Conservation (phyloP, 2,888 invertebrate species). For the Malacosoma neustria region DNA sequence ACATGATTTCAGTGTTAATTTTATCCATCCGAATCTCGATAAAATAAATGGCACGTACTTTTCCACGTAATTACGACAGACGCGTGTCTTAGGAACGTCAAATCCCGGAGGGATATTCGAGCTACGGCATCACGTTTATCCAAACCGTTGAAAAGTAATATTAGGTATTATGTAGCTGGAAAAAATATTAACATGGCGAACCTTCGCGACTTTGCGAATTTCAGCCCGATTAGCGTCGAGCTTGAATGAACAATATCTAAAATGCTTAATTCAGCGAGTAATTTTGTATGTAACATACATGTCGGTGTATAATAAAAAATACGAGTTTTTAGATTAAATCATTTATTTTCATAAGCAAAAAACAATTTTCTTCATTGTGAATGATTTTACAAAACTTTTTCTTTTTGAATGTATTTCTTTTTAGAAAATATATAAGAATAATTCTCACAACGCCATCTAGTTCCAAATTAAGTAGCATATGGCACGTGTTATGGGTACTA, state of each 20-base stretch:
- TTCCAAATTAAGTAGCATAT: too few relatives aligned
- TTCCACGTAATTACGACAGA: not conserved
- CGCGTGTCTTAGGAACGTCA: not conserved
- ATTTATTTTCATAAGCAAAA: too few relatives aligned
- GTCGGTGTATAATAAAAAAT: too few relatives aligned
- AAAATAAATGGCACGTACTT: not conserved
- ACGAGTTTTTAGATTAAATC: too few relatives aligned
- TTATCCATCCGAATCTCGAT: not conserved
- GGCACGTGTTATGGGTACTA: too few relatives aligned
- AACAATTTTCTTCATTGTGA: too few relatives aligned
- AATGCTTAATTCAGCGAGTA: too few relatives aligned
- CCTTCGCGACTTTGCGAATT: not conserved
- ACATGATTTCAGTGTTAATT: not conserved
- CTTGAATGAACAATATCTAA: not conserved
- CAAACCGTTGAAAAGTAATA: not conserved
- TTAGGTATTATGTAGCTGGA: not conserved
- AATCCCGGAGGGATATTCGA: not conserved
- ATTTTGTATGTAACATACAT: too few relatives aligned
- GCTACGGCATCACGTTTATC: not conserved
- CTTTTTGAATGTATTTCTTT: too few relatives aligned
- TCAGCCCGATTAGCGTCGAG: not conserved
- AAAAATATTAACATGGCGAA: not conserved
- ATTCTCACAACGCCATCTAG: too few relatives aligned
- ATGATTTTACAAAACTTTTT: too few relatives aligned
- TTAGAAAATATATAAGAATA: too few relatives aligned